phyloP scores from a whole-genome alignment of 2,113 vertebrate species.

The Oxyruncus cristatus region DNA sequence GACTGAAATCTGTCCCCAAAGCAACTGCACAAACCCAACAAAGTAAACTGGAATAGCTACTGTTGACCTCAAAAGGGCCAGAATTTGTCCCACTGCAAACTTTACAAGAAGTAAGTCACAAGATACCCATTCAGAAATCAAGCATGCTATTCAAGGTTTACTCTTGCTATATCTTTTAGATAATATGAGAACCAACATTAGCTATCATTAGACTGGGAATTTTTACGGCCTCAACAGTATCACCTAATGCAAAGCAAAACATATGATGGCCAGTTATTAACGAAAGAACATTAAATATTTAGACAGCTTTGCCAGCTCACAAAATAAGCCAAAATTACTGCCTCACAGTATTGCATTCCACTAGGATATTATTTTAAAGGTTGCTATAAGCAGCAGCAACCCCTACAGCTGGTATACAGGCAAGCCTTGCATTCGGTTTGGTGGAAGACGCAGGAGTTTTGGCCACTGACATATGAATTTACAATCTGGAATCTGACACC shows the following conservation, averaged over 20 bases:
- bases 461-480: background rate
- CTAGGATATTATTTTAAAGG: background rate
- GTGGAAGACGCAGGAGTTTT: background rate
- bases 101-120: background rate
- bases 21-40: background rate
- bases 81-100: background rate
- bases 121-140: background rate
- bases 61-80: background rate
- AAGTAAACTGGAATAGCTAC: background rate
- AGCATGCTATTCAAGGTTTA: background rate
- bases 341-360: background rate
- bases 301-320: conserved; percentile 20
- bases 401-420: background rate
- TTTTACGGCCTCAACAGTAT: background rate
- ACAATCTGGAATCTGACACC: background rate
- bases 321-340: conserved; percentile 24
- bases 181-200: background rate
- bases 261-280: background rate
- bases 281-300: background rate
- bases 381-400: background rate
- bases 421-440: background rate
- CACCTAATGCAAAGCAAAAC: conserved; percentile 21
- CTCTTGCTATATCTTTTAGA: background rate
- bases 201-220: background rate
- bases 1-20: background rate